Base-by-base conservation (phyloP, 2,888 invertebrate genomes). In the Caenorhabditis sp. region DNA sequence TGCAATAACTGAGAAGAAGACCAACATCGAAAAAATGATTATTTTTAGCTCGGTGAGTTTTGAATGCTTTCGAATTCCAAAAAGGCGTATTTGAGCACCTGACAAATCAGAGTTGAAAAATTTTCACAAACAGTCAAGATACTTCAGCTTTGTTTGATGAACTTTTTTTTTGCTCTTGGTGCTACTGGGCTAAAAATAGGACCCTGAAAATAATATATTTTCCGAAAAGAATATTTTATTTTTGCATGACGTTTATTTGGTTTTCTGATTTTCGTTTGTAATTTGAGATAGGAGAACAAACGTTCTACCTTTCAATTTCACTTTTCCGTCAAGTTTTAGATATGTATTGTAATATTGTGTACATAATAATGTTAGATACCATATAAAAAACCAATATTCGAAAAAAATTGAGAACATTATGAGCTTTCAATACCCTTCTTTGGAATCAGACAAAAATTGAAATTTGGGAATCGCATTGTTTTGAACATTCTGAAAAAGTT, bases 31-130 rank as follows among this genome's bases (percentile, higher is more conserved):
- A 17, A 14, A 10, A 43, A 43, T 43, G 43, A 43, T 43, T 43
- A 43, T 43, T 43, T 43, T 43, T 43, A 43, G 43, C 43, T 43
- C 43, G 12, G 43, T 43, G 17, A 43, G 43, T 43, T 36, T 43
- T 43, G 31, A 31, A 31, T 31, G 31, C 61, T 64, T 70, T 65
- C 70, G n/a, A 64, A 65, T 69, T 64, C 38, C 49, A 49, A 60
- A 31, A 59, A n/a, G 27, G 61, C 56, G 60, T 49, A 60, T 59
- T 60, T 63, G 25, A 57, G 56, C 54, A 59, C 63, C 60, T 69
- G 61, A 57, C 57, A 43, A 43, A 43, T 17, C 12, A 17, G 14
- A 43, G 43, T 43, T 43, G 43, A 43, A 31, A 31, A 43, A 43
- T 43, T 43, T 43, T 14, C 17, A 43, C 43, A 43, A 43, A 43